A percentile compares a stretch with the other conserved stretches of the same genome.
Evolutionary conservation across 2,797 vertebrate species (phyloP).

Genomic region (Argentina silus): DNA sequence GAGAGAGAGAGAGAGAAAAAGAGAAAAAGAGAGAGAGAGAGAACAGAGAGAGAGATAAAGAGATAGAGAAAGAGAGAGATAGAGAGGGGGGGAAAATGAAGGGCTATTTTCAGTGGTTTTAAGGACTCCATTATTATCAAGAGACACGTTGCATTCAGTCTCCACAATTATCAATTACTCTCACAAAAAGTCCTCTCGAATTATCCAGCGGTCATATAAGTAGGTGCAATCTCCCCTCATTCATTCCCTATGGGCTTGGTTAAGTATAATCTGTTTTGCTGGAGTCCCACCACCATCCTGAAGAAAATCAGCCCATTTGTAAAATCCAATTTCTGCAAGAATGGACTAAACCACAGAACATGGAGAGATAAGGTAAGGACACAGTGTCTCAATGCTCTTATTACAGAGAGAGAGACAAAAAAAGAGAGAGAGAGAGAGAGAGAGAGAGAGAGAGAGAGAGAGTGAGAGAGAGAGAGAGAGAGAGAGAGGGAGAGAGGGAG

Average conservation of each 20-base stretch:
- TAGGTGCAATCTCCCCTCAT: conserved; percentile 43
- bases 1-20: not conserved
- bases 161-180: conserved; percentile 65
- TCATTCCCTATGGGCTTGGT: conserved; percentile 36
- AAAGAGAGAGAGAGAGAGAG: not conserved
- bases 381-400: not conserved
- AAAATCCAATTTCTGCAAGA: conserved; percentile 37
- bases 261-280: conserved; percentile 14
- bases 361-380: conserved; percentile 4
- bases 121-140: conserved; percentile 50
- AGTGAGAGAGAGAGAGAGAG: too few relatives aligned
- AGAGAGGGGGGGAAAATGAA: conserved; percentile 7
- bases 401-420: not conserved
- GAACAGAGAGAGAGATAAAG: not conserved
- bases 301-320: conserved; percentile 24
- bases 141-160: conserved; percentile 50
- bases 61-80: too few relatives aligned
- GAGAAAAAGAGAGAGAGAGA: not conserved
- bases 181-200: conserved; percentile 55
- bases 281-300: conserved; percentile 28
- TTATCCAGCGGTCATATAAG: conserved; percentile 54
- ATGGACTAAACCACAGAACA: conserved; percentile 18
- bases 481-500: too few relatives aligned
- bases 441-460: too few relatives aligned
- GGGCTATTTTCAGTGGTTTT: conserved; percentile 41